Evolutionary conservation across 2,113 vertebrate genomes (phyloP), one percentile per base, ranked within the genome.

Genomic region (Eolophus roseicapilla): DNA sequence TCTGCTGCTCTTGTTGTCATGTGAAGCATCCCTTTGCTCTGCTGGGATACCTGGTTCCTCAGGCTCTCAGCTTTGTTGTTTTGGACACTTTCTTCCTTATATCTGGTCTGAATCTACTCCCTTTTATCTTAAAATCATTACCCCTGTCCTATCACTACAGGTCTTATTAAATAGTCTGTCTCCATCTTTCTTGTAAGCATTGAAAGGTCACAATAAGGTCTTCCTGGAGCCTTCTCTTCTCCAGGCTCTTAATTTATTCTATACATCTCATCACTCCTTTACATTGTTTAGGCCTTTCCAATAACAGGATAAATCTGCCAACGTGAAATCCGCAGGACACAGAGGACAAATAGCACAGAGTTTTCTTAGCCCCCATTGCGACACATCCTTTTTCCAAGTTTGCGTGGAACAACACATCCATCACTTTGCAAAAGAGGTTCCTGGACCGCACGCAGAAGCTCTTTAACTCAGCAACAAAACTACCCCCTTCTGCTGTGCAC

Each of bases 381-480:
- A 53, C 63, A 93, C 46, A 86, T 86, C 80, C 29, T 86, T 78
- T 93, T 86, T 76, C 88, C 69, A 92, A 49, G 55, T 74, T 67
- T 81, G 57, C 6, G 6, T 73, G 76, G 76, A 75, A 78, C 57
- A 90, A 90, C 77, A 81, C 83, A 96, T 95, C 80, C 93, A 86
- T 93, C 83, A 88, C 60, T 95, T 88, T 60, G 80, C 88, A 88
- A 93, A 86, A 83, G 79, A 74, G 91, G 80, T 64, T 93, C 86
- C 83, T 35, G 62, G 92, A 76, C 67, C 24, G 25, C 52, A 74
- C 62, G 41, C 65, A 78, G 73, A 55, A 86, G 63, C 53, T 84
- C 39, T 83, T 90, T 75, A 46, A n/a, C 65, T 52, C 83, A 39
- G 52, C 88, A 86, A 93, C 95, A 92, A 89, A 88, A 81, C 49